phyloP scores from a whole-genome alignment of 2,113 vertebrate species.

The Pungitius pungitius region DNA sequence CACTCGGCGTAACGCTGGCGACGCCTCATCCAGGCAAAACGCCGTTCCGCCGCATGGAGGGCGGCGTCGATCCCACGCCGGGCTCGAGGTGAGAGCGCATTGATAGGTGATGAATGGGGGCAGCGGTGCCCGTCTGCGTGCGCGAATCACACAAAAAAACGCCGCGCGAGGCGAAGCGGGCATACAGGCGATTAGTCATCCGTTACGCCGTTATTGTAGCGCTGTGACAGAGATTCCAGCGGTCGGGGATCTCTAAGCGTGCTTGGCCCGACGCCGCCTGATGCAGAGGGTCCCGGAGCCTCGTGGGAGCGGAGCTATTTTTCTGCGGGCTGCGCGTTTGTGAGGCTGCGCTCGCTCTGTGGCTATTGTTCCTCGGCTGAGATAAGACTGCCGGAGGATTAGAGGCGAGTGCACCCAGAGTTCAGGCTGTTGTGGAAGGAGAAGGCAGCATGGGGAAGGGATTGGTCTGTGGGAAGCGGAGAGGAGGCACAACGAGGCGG shows the following conservation, averaged over 20 bases:
- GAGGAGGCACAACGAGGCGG: slow-evolving; percentile 11
- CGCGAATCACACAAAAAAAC: slow-evolving; percentile 42
- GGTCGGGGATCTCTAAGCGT: slow-evolving; percentile 46
- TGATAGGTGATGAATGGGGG: slow-evolving; percentile 76
- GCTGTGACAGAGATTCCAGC: slow-evolving; percentile 45
- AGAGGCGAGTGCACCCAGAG: slow-evolving; percentile 74
- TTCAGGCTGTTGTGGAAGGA: slow-evolving; percentile 64
- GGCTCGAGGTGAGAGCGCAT: slow-evolving; percentile 75
- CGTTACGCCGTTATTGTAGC: not conserved
- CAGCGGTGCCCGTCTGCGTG: slow-evolving; percentile 47
- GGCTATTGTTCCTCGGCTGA: slow-evolving; percentile 67
- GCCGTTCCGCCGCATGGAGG: slow-evolving; percentile 33
- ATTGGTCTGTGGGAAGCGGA: slow-evolving; percentile 51
- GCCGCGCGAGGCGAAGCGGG: too few relatives aligned
- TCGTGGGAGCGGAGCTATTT: slow-evolving; percentile 59
- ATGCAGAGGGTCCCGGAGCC: slow-evolving; percentile 44
- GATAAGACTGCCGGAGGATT: slow-evolving; percentile 73
- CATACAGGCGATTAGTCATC: slow-evolving; percentile 46
- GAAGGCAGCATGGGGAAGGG: slow-evolving; percentile 39
- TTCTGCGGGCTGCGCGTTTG: slow-evolving; percentile 51
- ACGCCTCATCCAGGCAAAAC: slow-evolving; percentile 45
- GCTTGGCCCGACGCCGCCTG: slow-evolving; percentile 47
- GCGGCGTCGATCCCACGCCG: slow-evolving; percentile 61
- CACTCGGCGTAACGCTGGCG: slow-evolving; percentile 10
- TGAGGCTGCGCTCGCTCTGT: slow-evolving; percentile 55